Evolutionary conservation across 1,140 invertebrate genomes (phyloP), one percentile per base, ranked within the genome.

Genomic region (Drosophila sp.): DNA sequence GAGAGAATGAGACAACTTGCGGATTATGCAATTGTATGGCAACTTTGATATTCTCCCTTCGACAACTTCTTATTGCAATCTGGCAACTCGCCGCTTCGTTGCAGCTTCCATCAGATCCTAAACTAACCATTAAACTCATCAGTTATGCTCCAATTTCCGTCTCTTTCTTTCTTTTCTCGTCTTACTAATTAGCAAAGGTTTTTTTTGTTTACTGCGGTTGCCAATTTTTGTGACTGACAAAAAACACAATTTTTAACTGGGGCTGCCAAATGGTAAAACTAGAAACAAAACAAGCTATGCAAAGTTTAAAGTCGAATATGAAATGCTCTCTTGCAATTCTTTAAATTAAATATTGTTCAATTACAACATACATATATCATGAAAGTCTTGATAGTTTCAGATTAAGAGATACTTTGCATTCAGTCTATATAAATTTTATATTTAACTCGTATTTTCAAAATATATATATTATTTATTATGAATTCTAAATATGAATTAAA

Each of bases 1-100:
- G 11, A 11, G 45, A 21, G 18, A 16, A 16, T 4, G 14, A 43
- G 16, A 43, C 14, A 43, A 29, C 11, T 46, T 76, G 46, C 34
- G 59, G 40, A 45, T 86, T 86, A 84, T 84, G 80, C 80, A 82
- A 82, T 72, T 80, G 41, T 66, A 45, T 48, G 43, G 21, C 43
- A 50, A 32, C 50, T 54, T 45, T 63, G 54, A 63, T 40, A 50
- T 56, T 40, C 0, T 7, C 18, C 6, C 9, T n/a, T 18, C 40
- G 4, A 1, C 21, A 21, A 8, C 46, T 13, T 11, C n/a, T 38
- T 21, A 34, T 53, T 9, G 4, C 29, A n/a, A 38, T 2, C 41
- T 64, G 11, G 4, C 40, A 58, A 75, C 65, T 84, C 81, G 86
- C 72, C 71, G 25, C n/a, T 75, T 74, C 58, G 40, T 63, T 63